phyloP scores from a whole-genome alignment of 2,113 vertebrate genomes.

The Phrynocephalus versicolor region DNA sequence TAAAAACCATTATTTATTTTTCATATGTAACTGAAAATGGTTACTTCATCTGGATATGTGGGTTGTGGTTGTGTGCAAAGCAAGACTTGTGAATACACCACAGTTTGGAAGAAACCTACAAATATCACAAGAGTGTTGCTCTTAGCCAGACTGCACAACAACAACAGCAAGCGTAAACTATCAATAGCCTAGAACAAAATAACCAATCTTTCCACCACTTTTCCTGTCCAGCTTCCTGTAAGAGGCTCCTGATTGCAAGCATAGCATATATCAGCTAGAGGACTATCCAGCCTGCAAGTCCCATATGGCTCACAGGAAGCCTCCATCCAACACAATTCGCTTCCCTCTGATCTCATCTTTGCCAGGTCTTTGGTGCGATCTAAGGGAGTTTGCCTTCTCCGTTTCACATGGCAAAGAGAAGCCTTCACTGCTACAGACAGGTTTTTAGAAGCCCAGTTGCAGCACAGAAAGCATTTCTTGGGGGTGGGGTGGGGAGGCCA shows the following conservation, averaged over 20 bases:
- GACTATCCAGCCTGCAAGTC: background rate
- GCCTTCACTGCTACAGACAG: background rate
- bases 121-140: background rate
- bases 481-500: background rate
- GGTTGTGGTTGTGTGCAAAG: background rate
- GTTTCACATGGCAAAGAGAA: background rate
- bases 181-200: background rate
- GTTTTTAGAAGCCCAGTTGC: too few relatives aligned
- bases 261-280: background rate
- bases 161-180: background rate
- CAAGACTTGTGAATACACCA: background rate
- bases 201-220: background rate
- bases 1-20: background rate
- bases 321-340: background rate
- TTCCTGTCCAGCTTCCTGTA: background rate
- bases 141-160: background rate
- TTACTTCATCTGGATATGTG: background rate
- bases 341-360: background rate
- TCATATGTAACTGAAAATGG: background rate
- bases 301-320: too few relatives aligned
- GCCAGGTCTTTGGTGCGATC: too few relatives aligned
- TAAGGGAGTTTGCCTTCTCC: background rate
- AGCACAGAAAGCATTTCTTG: too few relatives aligned
- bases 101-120: background rate
- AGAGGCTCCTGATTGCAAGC: background rate